Evolutionary conservation across 1,140 invertebrate genomes (phyloP).

Genomic region (Atopsyche davidsoni): DNA sequence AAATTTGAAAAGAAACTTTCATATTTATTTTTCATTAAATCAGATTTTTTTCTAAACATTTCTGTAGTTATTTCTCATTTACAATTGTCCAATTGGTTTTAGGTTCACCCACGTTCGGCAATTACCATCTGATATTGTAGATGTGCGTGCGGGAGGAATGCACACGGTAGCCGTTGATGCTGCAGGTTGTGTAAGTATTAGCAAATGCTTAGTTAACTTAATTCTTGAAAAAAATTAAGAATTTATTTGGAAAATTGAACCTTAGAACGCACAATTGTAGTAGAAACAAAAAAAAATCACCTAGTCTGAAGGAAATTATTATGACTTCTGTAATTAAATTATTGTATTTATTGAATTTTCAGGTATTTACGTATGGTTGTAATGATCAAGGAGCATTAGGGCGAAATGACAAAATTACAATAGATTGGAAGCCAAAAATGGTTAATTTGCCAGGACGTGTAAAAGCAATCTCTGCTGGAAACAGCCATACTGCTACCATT

Average conservation of each 20-base stretch:
- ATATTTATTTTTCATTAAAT: background rate
- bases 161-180: constrained; percentile 82
- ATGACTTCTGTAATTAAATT: background rate
- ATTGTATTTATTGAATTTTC: constrained; percentile 17
- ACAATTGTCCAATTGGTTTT: too few relatives aligned
- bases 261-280: too few relatives aligned
- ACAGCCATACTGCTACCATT: constrained; percentile 87
- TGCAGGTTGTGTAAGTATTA: constrained; percentile 62
- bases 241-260: too few relatives aligned
- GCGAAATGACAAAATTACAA: too few relatives aligned
- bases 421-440: constrained; percentile 54
- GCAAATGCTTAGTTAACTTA: too few relatives aligned
- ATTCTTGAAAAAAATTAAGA: too few relatives aligned
- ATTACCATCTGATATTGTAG: constrained; percentile 59
- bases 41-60: background rate
- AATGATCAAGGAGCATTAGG: constrained; percentile 94
- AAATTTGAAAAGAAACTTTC: too few relatives aligned
- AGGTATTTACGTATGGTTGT: constrained; percentile 86
- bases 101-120: constrained; percentile 55
- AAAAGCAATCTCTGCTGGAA: constrained; percentile 80
- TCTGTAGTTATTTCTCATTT: too few relatives aligned
- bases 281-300: too few relatives aligned
- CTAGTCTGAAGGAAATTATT: background rate
- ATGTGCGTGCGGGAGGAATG: constrained; percentile 84
- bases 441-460: constrained; percentile 64